A percentile compares a stretch with the other conserved stretches of the same genome.
Evolutionary conservation across 1,140 invertebrate species (phyloP).

Genomic region (Drosophila mayri): DNA sequence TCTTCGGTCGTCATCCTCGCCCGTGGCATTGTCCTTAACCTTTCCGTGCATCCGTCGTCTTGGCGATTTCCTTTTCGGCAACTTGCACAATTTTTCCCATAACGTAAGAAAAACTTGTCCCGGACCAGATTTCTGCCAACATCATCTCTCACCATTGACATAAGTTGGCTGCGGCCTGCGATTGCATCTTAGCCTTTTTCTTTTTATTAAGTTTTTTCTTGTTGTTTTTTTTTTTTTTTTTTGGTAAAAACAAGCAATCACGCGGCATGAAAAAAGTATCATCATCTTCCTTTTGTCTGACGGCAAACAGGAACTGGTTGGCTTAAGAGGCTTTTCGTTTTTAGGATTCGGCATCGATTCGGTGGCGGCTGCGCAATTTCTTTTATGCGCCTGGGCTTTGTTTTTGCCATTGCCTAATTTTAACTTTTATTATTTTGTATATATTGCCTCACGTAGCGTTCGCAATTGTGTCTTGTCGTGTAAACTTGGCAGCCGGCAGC

Average conservation of each 20-base stretch:
- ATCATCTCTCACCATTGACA: slow-evolving; percentile 62
- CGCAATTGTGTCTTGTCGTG: slow-evolving; percentile 67
- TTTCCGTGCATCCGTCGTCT: slow-evolving; percentile 57
- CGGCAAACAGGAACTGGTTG: slow-evolving; percentile 67
- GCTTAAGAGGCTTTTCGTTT: slow-evolving; percentile 32
- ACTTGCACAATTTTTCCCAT: slow-evolving; percentile 54
- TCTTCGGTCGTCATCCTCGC: neutral
- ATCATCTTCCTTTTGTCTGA: slow-evolving; percentile 77
- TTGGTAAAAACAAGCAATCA: slow-evolving; percentile 38
- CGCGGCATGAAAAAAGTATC: slow-evolving; percentile 47
- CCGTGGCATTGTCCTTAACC: slow-evolving; percentile 65
- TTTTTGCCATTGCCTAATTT: slow-evolving; percentile 70
- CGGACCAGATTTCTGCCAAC: slow-evolving; percentile 60
- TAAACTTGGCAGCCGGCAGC: slow-evolving; percentile 59
- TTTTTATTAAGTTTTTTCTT: neutral
- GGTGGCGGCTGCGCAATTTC: slow-evolving; percentile 54
- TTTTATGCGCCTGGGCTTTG: slow-evolving; percentile 45
- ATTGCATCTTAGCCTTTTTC: slow-evolving; percentile 40
- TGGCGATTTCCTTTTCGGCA: slow-evolving; percentile 58
- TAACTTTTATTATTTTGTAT: slow-evolving; percentile 60
- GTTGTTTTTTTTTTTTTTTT: neutral
- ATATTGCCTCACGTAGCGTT: slow-evolving; percentile 53
- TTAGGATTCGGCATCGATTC: slow-evolving; percentile 37
- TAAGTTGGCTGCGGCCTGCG: slow-evolving; percentile 62
- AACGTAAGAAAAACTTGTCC: slow-evolving; percentile 59